Evolutionary conservation across 1,140 invertebrate species (phyloP).

Genomic region (Heliconius nattereri): DNA sequence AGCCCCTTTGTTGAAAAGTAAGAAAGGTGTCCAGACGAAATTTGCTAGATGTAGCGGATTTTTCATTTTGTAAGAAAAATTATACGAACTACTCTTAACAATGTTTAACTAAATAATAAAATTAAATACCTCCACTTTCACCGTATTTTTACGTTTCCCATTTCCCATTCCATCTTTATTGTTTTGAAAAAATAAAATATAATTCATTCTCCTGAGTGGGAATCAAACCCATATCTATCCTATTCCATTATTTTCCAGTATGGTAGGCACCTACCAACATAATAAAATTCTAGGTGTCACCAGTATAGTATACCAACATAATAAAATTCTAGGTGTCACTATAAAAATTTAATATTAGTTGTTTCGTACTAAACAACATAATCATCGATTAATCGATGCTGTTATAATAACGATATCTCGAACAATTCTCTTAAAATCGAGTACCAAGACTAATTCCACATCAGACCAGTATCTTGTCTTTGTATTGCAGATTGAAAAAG

Average conservation of each 20-base stretch:
- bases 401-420: conserved; percentile 6
- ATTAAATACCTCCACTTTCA: too few relatives aligned
- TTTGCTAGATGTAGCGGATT: neutral
- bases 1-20: neutral
- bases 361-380: neutral
- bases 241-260: too few relatives aligned
- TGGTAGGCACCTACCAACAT: too few relatives aligned
- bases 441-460: neutral
- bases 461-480: conserved; percentile 12
- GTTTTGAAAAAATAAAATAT: too few relatives aligned
- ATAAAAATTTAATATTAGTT: neutral
- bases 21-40: conserved; percentile 9
- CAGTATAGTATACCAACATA: too few relatives aligned
- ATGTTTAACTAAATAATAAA: neutral
- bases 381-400: neutral
- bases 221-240: too few relatives aligned
- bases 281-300: too few relatives aligned
- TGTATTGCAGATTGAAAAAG: conserved; percentile 71
- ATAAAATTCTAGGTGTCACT: too few relatives aligned
- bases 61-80: neutral
- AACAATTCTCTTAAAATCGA: neutral
- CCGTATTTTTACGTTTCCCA: too few relatives aligned
- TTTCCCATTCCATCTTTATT: too few relatives aligned
- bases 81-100: neutral
- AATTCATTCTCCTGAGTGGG: too few relatives aligned